Base-by-base conservation (phyloP, 1,140 invertebrate genomes). In the Neuroterus valhalla region DNA sequence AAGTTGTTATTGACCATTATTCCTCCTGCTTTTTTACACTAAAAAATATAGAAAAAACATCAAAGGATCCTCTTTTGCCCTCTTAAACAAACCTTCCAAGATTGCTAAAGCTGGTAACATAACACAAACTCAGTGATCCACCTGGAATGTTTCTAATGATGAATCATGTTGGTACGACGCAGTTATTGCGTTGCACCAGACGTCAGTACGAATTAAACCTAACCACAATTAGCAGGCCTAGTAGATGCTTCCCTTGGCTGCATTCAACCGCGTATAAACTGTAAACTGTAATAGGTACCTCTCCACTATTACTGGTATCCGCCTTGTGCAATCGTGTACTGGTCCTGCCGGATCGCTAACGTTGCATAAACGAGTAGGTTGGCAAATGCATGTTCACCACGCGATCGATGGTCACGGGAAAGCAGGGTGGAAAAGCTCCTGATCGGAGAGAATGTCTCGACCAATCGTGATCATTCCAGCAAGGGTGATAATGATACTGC, bases 141-240 rank as follows among this genome's bases (percentile, higher is more conserved):
- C 45, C 10, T 2, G 50, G 19, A 21, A 21, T 21, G 50, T 55
- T 17, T 55, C 11, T 52, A 46, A 2, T 15, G 8, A 48, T 15
- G n/a, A n/a, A n/a, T n/a, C n/a, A n/a, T n/a, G n/a, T n/a, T n/a
- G n/a, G n/a, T n/a, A 15, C 55, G 31, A 38, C 14, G 55, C 26
- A 62, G 55, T 12, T n/a, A 62, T 31, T 62, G 55, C 31, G 15
- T 15, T 26, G 14, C 31, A 62, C 52, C 19, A 52, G 74, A 74
- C 74, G 75, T 79, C 75, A 74, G 50, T 74, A 76, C 76, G 78
- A 85, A 85, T 85, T 81, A 81, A 85, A 85, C 83, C 80, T 85
- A 80, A 85, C 82, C 83, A 79, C 82, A 84, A 85, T 85, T 85
- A 84, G 83, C 81, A 69, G 76, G 72, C 19, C 62, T 62, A 14